Percentiles rank a stretch among this genome's conserved stretches.
phyloP scores from a whole-genome alignment of 1,140 invertebrate genomes.

The Heliconius eleuchia region DNA sequence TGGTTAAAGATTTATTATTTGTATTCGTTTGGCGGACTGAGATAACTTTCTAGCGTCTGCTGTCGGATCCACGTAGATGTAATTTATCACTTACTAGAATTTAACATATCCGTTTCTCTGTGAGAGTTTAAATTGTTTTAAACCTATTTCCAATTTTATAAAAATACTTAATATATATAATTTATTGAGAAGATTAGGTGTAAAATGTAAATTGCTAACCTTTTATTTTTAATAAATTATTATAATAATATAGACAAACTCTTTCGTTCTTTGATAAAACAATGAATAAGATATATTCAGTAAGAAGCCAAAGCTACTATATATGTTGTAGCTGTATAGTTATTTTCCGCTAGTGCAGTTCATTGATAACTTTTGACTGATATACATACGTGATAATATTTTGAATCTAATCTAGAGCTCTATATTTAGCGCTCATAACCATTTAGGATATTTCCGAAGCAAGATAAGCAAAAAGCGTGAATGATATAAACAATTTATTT shows the following conservation, averaged over 20 bases:
- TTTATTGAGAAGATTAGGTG: too few species aligned
- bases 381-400: not conserved
- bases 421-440: not conserved
- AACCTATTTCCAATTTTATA: not conserved
- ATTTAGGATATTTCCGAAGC: not conserved
- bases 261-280: too few species aligned
- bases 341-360: not conserved
- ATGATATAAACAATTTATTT: not conserved
- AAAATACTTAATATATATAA: too few species aligned
- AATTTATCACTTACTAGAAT: slow-evolving; percentile 31
- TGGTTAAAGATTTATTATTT: slow-evolving; percentile 25
- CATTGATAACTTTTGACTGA: not conserved
- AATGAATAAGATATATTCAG: too few species aligned
- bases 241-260: too few species aligned
- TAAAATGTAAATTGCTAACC: too few species aligned
- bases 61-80: slow-evolving; percentile 25
- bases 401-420: not conserved
- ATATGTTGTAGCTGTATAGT: not conserved
- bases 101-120: slow-evolving; percentile 21
- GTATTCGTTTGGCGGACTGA: slow-evolving; percentile 1
- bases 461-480: not conserved
- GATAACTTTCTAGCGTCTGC: slow-evolving; percentile 33
- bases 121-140: slow-evolving; percentile 12
- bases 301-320: not conserved
- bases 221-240: not conserved